Conservation (phyloP, 2,797 vertebrate genomes). For the Knipowitschia caucasica region DNA sequence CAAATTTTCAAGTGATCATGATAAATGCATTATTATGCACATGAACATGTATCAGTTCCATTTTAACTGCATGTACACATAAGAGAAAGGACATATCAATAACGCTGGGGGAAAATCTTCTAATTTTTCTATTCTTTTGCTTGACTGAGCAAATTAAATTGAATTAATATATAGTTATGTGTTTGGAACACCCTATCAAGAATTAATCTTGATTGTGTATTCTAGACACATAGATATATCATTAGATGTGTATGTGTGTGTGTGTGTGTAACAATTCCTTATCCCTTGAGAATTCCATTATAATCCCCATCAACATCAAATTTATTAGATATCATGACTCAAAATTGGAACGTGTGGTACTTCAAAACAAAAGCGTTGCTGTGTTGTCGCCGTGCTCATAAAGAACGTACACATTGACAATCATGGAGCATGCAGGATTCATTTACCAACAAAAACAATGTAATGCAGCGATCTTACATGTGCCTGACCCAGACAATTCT, state of each 20-base stretch:
- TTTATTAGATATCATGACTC: conserved; percentile 51
- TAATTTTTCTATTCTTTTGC: conserved; percentile 64
- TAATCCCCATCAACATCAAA: conserved; percentile 40
- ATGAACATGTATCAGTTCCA: conserved; percentile 50
- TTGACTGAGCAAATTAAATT: conserved; percentile 32
- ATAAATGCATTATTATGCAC: conserved; percentile 18
- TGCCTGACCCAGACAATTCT: background rate
- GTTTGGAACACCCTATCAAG: conserved; percentile 37
- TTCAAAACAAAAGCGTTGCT: conserved; percentile 33
- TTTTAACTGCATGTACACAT: conserved; percentile 54
- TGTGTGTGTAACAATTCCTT: conserved; percentile 1
- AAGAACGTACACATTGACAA: conserved; percentile 22
- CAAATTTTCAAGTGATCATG: conserved; percentile 55
- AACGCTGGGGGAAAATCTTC: conserved; percentile 62
- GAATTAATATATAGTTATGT: conserved; percentile 39
- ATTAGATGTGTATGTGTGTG: conserved; percentile 32
- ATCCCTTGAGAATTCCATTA: conserved; percentile 41
- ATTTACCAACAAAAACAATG: conserved; percentile 24
- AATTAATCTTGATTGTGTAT: conserved; percentile 52
- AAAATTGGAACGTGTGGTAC: conserved; percentile 28
- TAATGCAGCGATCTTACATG: background rate
- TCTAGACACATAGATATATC: too few relatives aligned
- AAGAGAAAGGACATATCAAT: conserved; percentile 51
- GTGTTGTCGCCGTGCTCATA: conserved; percentile 10
- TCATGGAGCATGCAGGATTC: conserved; percentile 27